These are phyloP conservation scores for Enhydra lutris DNA, from an alignment of 2,113 vertebrate species.

Conservation along the genomic window DNA sequence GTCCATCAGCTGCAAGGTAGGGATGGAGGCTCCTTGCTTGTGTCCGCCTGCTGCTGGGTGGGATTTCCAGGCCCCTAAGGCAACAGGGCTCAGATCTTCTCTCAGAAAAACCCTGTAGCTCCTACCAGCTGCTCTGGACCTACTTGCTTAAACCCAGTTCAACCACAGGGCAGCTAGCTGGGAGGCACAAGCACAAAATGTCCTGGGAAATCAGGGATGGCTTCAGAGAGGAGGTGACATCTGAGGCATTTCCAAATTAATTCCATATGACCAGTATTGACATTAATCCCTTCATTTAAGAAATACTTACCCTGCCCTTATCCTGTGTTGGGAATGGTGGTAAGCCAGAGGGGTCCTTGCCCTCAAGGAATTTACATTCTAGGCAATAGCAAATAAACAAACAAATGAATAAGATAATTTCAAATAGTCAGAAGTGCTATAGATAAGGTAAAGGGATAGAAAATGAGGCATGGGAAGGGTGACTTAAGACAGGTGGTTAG, in stretches of 20 bases:
- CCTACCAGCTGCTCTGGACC: not conserved
- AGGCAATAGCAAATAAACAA: not conserved
- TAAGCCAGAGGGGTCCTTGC: not conserved
- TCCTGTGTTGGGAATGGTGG: not conserved
- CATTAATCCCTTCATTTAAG: not conserved
- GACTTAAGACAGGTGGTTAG: not conserved
- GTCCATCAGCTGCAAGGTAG: not conserved
- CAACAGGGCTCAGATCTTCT: not conserved
- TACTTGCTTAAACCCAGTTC: not conserved
- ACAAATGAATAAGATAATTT: not conserved
- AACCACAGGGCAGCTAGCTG: not conserved
- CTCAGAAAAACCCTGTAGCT: not conserved
- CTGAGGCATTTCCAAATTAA: not conserved
- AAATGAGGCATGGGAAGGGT: not conserved
- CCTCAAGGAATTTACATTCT: not conserved
- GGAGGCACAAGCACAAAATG: not conserved
- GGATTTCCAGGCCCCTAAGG: not conserved
- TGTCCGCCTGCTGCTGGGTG: not conserved
- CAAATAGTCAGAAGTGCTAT: not conserved
- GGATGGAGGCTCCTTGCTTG: not conserved
- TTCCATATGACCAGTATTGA: not conserved
- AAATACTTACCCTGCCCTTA: not conserved
- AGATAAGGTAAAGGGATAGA: not conserved
- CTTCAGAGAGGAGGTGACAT: not conserved
- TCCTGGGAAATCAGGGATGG: not conserved